A percentile compares a stretch with the other conserved stretches of the same genome.
Evolutionary conservation across 1,140 invertebrate genomes (phyloP).

Genomic region (Aphelenchoides avenae): DNA sequence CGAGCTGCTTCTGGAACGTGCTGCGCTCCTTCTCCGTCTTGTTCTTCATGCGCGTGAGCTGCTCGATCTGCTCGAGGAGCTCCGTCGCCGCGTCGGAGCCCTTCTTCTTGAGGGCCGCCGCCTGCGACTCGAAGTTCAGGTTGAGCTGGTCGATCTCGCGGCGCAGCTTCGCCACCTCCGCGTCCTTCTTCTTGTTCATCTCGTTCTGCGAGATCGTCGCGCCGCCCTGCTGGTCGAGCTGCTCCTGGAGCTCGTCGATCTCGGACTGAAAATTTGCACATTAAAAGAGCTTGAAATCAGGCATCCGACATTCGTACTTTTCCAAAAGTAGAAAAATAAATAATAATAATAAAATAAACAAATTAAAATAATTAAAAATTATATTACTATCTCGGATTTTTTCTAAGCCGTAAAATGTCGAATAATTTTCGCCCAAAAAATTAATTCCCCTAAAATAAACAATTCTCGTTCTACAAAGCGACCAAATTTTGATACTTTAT

Average conservation of each 20-base stretch:
- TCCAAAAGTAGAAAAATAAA: no score
- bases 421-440: no score
- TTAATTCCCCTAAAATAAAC: no score
- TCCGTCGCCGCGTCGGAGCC: conserved; percentile 95
- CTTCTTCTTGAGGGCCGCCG: conserved; percentile 93
- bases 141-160: conserved; percentile 95
- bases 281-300: no score
- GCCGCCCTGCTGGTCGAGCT: conserved; percentile 71
- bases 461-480: no score
- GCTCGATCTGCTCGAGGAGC: conserved; percentile 98
- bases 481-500: no score
- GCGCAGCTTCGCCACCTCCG: conserved; percentile 92
- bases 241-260: conserved; percentile 91
- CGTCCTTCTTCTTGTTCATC: conserved; percentile 98
- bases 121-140: conserved; percentile 91
- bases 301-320: no score
- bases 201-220: conserved; percentile 94
- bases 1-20: conserved; percentile 83
- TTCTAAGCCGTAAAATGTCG: no score
- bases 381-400: no score
- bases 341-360: no score
- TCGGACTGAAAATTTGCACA: no score
- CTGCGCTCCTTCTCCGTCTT: conserved; percentile 89
- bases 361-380: no score
- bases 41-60: conserved; percentile 96